Base-by-base conservation (phyloP, 2,888 invertebrate species). In the Elysia crispata region DNA sequence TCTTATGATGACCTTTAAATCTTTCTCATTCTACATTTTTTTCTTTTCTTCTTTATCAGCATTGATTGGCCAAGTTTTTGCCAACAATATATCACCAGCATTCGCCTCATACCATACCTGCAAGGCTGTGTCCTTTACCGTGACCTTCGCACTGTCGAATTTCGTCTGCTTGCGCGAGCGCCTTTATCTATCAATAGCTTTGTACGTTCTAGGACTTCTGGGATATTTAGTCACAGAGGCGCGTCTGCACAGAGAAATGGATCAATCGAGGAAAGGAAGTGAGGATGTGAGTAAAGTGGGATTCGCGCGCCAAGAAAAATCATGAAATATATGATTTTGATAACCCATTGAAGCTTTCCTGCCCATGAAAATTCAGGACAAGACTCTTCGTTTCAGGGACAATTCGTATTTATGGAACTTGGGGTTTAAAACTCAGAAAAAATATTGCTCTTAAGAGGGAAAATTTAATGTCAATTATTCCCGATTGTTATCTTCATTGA, bases 21-120 rank as follows among this genome's bases (percentile, higher is more conserved):
- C 41, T 41, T 41, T 41, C 41, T 41, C 3, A 41, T 41, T 6
- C 41, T 41, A 6, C 5, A 11, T 11, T 6, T 41, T 41, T 41
- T 41, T 11, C 11, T 41, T 3, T 41, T 11, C 41, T 41, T 11
- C 41, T 6, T 60, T 18, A 23, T 6, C 15, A 60, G 87, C 89
- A n/a, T 75, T 89, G 67, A 82, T 89, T 30, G 87, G 87, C 8
- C 72, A 84, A 18, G 80, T 88, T 41, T 88, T 88, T 77, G 83
- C 85, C 0, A 83, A 87, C 18, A 86, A 86, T 69, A 84, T 82
- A 31, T 84, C 86, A 18, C 81, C 86, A 20, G 88, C 88, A 1
- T 88, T 88, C 76, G 89, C 88, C 31, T 86, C 86, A 70, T 87
- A 87, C 72, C 87, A 88, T 62, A 86, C 86, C 0, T 86, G 86